A percentile compares a stretch with the other conserved stretches of the same genome.
phyloP scores from a whole-genome alignment of 2,888 invertebrate genomes.

The Acronicta leporina region DNA sequence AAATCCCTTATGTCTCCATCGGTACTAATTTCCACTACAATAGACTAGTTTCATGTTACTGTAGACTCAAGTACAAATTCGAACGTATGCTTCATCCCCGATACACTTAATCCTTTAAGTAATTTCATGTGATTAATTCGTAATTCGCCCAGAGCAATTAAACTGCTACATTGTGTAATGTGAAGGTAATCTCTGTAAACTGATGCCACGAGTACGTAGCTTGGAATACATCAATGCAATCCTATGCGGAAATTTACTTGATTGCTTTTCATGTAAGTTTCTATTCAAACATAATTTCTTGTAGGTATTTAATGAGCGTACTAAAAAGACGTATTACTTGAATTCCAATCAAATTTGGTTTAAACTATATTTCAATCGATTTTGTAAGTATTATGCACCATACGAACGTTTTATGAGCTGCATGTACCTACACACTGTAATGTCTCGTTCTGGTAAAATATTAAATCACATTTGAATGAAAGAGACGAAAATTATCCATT shows the following conservation, averaged over 20 bases:
- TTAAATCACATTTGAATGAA: no score
- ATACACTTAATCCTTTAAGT: slow-evolving; percentile 38
- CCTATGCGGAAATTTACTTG: not conserved
- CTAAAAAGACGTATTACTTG: no score
- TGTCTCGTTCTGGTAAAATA: no score
- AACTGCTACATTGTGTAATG: slow-evolving; percentile 23
- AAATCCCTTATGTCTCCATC: not conserved
- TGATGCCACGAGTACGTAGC: slow-evolving; percentile 8
- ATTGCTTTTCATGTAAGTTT: not conserved
- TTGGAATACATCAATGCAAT: not conserved
- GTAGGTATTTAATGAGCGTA: no score
- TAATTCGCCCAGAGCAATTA: slow-evolving; percentile 40
- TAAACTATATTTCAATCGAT: no score
- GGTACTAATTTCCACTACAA: not conserved
- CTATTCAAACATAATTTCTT: no score
- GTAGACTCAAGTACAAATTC: not conserved
- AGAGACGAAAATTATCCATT: no score
- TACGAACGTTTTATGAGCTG: no score
- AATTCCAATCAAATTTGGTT: no score
- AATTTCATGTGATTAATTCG: slow-evolving; percentile 47
- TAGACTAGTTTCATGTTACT: not conserved
- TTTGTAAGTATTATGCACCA: no score
- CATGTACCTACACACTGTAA: no score
- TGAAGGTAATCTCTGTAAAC: slow-evolving; percentile 19
- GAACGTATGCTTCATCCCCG: slow-evolving; percentile 4